Evolutionary conservation across 2,888 invertebrate species (phyloP), one percentile per base, ranked within the genome.

Genomic region (Ramazzottius varieornatus): DNA sequence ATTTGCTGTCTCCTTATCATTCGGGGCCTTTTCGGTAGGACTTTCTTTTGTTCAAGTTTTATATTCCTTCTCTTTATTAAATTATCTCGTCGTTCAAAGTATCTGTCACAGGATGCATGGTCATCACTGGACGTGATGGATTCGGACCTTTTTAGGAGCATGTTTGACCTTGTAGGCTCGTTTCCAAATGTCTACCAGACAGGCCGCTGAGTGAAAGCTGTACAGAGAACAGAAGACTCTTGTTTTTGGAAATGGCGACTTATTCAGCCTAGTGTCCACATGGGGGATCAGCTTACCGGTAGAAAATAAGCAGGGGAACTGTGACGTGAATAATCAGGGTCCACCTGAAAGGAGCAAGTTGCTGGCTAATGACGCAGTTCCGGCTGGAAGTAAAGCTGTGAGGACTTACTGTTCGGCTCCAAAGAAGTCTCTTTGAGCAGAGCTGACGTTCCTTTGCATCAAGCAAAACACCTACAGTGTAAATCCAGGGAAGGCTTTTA

Each of bases 261-360:
- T n/a, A n/a, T n/a, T n/a, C n/a, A n/a, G n/a, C n/a, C n/a, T n/a
- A n/a, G n/a, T n/a, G n/a, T n/a, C n/a, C n/a, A n/a, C n/a, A n/a
- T n/a, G n/a, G n/a, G n/a, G n/a, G n/a, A n/a, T n/a, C n/a, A n/a
- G 20, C 54, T 54, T 54, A 54, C 54, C 54, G 54, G 54, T 24
- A 54, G 29, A 54, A 54, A 29, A 54, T 54, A 4, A 54, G 4
- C 54, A 54, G 29, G 29, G 54, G 54, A 8, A 54, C 54, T n/a
- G 54, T 24, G 24, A 54, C 4, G 29, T 54, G 54, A 4, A 54
- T 8, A 4, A 54, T 24, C 20, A 54, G 16, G 4, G 54, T 24
- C 54, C 54, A 54, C 24, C 54, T 54, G 54, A 8, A 54, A n/a
- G 20, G 40, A 40, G 20, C 20, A 40, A 20, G 20, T 13, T 8